Percentiles rank a stretch among this genome's conserved stretches.
phyloP scores from a whole-genome alignment of 1,140 invertebrate genomes.

The Hylaeus anthracinus region DNA sequence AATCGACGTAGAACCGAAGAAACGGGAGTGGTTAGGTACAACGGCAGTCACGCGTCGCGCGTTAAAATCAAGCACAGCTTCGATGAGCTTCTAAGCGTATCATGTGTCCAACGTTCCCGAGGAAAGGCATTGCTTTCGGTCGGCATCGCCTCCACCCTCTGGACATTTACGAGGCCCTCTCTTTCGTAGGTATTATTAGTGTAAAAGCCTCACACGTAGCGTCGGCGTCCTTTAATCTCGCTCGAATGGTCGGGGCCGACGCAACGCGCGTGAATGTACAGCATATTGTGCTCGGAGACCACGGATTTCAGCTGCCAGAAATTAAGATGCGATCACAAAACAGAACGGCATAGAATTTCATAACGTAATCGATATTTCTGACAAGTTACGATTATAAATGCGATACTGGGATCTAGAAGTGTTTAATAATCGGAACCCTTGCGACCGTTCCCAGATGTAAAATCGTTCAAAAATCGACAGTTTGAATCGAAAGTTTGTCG shows the following conservation, averaged over 20 bases:
- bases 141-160: constrained; percentile 45
- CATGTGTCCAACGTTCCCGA: constrained; percentile 28
- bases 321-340: constrained; percentile 67
- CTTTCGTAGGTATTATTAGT: constrained; percentile 69
- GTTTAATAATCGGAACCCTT: no score
- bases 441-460: no score
- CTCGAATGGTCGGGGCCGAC: constrained; percentile 38
- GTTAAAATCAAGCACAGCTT: background rate
- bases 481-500: constrained; percentile 34
- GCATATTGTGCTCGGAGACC: constrained; percentile 59
- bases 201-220: constrained; percentile 68
- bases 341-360: constrained; percentile 40
- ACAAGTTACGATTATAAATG: no score
- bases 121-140: constrained; percentile 41
- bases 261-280: constrained; percentile 63
- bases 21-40: background rate
- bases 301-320: constrained; percentile 61
- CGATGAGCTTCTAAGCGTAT: constrained; percentile 18
- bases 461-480: no score
- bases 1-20: no score
- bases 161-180: constrained; percentile 37
- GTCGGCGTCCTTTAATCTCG: constrained; percentile 73
- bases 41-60: background rate
- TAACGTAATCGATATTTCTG: no score
- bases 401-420: no score